Conservation (phyloP, 2,113 vertebrate genomes). For the Serinus canaria region DNA sequence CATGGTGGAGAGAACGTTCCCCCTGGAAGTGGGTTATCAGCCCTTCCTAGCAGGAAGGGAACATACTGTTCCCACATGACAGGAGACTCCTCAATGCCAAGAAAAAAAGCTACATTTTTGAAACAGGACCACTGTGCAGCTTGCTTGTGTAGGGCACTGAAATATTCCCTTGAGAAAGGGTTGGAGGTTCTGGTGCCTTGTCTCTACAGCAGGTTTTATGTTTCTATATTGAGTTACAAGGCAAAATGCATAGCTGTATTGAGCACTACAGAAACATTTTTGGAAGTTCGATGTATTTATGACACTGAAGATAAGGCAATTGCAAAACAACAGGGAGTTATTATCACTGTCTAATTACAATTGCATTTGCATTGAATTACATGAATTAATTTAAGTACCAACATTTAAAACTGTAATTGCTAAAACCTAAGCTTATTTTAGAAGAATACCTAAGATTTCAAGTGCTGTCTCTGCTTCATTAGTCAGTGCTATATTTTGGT, state of each 20-base stretch:
- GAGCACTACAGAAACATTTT: neutral
- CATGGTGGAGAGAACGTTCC: neutral
- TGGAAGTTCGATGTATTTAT: neutral
- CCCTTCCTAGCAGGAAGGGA: neutral
- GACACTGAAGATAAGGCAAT: neutral
- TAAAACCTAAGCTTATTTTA: neutral
- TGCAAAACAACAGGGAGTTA: neutral
- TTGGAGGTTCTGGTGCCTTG: neutral
- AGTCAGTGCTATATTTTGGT: neutral
- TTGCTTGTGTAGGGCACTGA: neutral
- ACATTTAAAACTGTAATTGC: neutral
- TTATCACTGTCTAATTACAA: neutral
- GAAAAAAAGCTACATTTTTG: neutral
- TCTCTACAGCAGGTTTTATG: neutral
- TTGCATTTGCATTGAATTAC: neutral
- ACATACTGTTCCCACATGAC: neutral
- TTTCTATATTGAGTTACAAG: neutral
- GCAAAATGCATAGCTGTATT: neutral
- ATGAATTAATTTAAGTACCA: neutral
- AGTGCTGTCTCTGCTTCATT: neutral
- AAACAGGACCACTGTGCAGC: neutral
- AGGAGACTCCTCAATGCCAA: neutral
- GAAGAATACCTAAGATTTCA: neutral
- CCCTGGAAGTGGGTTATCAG: conserved; percentile 3
- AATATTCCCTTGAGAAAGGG: neutral